Evolutionary conservation across 2,797 vertebrate genomes (phyloP).

Genomic region (Uromys caudimaculatus): DNA sequence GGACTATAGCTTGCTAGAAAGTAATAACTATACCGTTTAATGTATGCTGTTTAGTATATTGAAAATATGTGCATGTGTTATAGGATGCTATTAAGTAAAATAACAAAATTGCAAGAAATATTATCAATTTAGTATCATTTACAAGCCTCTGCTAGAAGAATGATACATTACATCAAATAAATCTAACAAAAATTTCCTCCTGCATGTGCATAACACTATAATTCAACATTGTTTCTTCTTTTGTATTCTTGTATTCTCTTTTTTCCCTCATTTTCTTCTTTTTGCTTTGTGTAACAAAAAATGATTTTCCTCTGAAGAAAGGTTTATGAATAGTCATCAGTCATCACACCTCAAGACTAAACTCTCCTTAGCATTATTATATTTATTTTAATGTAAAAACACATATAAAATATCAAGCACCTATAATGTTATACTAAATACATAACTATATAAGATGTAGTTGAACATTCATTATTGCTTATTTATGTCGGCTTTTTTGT

Average conservation of each 20-base stretch:
- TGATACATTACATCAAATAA: background rate
- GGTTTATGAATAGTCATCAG: background rate
- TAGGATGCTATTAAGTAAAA: background rate
- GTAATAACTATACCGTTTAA: background rate
- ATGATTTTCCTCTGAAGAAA: background rate
- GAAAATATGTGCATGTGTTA: background rate
- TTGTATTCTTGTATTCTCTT: background rate
- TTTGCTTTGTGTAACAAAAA: background rate
- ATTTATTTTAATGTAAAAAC: slow-evolving; percentile 13
- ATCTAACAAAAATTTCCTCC: background rate
- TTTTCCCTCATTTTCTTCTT: background rate
- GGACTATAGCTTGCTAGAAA: background rate
- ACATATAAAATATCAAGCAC: background rate
- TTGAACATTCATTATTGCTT: background rate
- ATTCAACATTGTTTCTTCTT: background rate
- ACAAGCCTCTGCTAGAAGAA: background rate
- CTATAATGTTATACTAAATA: background rate
- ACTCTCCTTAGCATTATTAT: background rate
- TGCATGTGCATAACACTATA: background rate
- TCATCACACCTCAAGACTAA: background rate
- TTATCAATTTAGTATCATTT: slow-evolving; percentile 41
- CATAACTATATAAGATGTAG: background rate
- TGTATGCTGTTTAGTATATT: background rate
- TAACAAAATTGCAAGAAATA: background rate
- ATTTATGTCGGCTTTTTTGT: background rate